phyloP scores from a whole-genome alignment of 2,888 invertebrate species.

The Fissipunctia ypsillon region DNA sequence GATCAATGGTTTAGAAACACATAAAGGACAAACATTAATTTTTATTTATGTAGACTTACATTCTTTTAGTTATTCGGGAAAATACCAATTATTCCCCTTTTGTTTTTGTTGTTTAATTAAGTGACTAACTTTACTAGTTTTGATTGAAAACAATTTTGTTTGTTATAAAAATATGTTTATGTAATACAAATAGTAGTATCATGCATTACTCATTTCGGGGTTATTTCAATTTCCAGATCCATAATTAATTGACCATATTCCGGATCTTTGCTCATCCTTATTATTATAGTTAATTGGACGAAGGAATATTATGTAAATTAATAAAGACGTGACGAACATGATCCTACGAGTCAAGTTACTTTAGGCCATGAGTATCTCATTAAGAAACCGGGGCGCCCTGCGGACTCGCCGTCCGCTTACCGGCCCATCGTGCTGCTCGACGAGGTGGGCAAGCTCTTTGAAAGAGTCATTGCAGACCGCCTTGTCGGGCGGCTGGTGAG shows the following conservation, averaged over 20 bases:
- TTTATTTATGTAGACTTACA: too few relatives aligned
- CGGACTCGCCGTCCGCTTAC: too few relatives aligned
- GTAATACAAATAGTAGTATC: background rate
- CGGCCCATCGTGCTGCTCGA: too few relatives aligned
- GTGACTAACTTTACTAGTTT: constrained; percentile 12
- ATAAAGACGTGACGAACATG: background rate
- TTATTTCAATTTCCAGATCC: constrained; percentile 29
- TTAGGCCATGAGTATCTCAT: too few relatives aligned
- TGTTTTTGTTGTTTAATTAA: background rate
- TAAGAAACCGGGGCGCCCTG: too few relatives aligned
- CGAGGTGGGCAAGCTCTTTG: too few relatives aligned
- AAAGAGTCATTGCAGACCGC: too few relatives aligned
- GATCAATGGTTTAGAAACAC: too few relatives aligned
- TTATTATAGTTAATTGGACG: constrained; percentile 3
- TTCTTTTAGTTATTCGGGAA: background rate
- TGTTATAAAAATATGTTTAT: background rate
- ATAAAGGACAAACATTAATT: too few relatives aligned
- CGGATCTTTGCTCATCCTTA: constrained; percentile 25
- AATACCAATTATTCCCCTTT: background rate
- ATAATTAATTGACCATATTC: constrained; percentile 26
- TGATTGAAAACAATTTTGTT: constrained; percentile 9
- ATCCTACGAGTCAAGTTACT: background rate
- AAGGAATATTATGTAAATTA: constrained; percentile 4
- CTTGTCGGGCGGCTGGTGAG: too few relatives aligned
- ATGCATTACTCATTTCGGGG: constrained; percentile 17